Evolutionary conservation across 1,140 invertebrate genomes (phyloP).

Genomic region (Sogatella furcifera): DNA sequence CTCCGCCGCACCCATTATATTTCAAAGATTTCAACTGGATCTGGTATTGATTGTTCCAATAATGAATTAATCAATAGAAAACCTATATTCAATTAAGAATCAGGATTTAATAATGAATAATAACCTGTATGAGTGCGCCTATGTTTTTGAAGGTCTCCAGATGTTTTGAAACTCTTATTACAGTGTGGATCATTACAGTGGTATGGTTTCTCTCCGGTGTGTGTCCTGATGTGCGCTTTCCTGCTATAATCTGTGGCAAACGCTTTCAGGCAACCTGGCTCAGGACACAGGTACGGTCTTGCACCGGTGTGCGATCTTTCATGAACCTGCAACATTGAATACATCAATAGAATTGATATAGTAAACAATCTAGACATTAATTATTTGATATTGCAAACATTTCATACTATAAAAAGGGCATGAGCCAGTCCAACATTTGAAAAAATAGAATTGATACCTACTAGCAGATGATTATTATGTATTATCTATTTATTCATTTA

Average conservation of each 20-base stretch:
- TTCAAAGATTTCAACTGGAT: neutral
- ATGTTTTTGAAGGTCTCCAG: constrained; percentile 58
- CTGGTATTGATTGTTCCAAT: too few relatives aligned
- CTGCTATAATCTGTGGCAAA: constrained; percentile 58
- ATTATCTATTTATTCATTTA: too few relatives aligned
- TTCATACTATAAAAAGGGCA: too few relatives aligned
- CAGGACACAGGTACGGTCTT: constrained; percentile 47
- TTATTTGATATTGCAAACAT: too few relatives aligned
- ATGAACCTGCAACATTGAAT: constrained; percentile 40
- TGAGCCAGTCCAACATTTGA: too few relatives aligned
- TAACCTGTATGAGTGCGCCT: constrained; percentile 55
- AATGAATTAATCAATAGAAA: too few relatives aligned
- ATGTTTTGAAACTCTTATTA: constrained; percentile 53
- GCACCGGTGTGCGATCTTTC: constrained; percentile 51
- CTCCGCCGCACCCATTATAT: too few relatives aligned
- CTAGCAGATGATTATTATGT: too few relatives aligned
- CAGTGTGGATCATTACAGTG: constrained; percentile 44
- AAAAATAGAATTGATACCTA: too few relatives aligned
- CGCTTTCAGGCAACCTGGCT: constrained; percentile 46
- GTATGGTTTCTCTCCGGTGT: constrained; percentile 59
- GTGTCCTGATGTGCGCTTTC: constrained; percentile 53
- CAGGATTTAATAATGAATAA: constrained; percentile 7
- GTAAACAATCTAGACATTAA: too few relatives aligned
- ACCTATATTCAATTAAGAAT: too few relatives aligned
- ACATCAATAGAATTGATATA: too few relatives aligned